Conservation (phyloP, 2,888 invertebrate genomes). For the Agrilus cyanescens region DNA sequence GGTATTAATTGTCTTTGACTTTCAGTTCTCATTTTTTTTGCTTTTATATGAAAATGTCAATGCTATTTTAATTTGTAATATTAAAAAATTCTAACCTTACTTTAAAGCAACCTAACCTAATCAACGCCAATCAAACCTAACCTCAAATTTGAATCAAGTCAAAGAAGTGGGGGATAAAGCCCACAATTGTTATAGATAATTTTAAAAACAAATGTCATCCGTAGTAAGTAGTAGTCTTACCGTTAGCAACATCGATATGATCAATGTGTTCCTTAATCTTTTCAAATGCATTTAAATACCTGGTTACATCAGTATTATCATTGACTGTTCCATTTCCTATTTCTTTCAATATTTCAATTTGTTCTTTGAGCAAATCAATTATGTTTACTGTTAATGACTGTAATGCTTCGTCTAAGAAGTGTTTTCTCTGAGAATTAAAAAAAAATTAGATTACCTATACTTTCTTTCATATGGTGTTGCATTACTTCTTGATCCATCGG, state of each 20-base stretch:
- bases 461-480: slow-evolving; percentile 3
- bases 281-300: slow-evolving; percentile 53
- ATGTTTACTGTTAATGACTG: slow-evolving; percentile 59
- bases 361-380: slow-evolving; percentile 49
- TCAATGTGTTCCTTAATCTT: slow-evolving; percentile 57
- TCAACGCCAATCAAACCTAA: no score
- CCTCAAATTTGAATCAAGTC: no score
- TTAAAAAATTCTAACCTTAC: no score
- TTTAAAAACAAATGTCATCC: no score
- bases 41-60: no score
- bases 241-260: slow-evolving; percentile 69
- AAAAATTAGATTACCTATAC: slow-evolving; percentile 3
- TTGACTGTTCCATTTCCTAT: slow-evolving; percentile 34
- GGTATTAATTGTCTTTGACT: no score
- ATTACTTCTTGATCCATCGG: slow-evolving; percentile 55
- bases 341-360: slow-evolving; percentile 44
- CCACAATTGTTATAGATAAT: no score
- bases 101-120: no score
- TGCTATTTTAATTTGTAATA: no score
- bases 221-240: slow-evolving; percentile 34
- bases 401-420: slow-evolving; percentile 61
- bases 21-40: no score
- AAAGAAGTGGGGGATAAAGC: no score
- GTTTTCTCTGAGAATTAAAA: slow-evolving; percentile 44
- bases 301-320: slow-evolving; percentile 42